phyloP scores from a whole-genome alignment of 1,140 invertebrate genomes.

The Cydia fagiglandana region DNA sequence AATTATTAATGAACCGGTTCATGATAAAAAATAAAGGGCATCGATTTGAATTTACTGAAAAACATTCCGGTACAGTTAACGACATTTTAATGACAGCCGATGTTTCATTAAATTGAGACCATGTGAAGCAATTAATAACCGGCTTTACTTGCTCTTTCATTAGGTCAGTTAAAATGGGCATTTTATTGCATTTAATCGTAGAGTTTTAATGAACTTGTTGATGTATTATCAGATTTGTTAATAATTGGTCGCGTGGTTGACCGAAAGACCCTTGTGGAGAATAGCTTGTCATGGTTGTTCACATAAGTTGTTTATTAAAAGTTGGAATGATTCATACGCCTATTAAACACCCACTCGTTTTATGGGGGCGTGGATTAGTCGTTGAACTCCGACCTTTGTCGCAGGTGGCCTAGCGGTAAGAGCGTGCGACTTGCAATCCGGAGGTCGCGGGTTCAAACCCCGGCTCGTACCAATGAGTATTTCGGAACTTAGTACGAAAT shows the following conservation, averaged over 20 bases:
- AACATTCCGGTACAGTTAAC: background rate
- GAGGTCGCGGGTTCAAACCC: no score
- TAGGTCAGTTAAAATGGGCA: background rate
- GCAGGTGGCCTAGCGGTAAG: no score
- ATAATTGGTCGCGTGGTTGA: background rate
- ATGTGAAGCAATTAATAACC: slow-evolving; percentile 7
- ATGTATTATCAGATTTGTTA: background rate
- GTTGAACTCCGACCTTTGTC: no score
- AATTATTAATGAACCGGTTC: background rate
- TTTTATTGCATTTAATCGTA: background rate
- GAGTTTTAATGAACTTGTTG: background rate
- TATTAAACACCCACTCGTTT: background rate
- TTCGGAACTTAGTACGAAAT: no score
- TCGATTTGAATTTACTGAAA: background rate
- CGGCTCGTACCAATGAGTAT: no score
- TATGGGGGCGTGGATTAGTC: background rate
- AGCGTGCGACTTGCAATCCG: no score
- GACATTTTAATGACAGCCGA: slow-evolving; percentile 8
- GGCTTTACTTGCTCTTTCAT: background rate
- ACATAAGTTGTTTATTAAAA: slow-evolving; percentile 1
- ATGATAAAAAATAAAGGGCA: background rate
- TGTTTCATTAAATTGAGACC: slow-evolving; percentile 8
- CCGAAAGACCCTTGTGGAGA: background rate
- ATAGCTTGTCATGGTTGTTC: background rate
- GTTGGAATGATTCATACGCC: background rate